Evolutionary conservation across 2,888 invertebrate genomes (phyloP).

Genomic region (Tetropium fuscum): DNA sequence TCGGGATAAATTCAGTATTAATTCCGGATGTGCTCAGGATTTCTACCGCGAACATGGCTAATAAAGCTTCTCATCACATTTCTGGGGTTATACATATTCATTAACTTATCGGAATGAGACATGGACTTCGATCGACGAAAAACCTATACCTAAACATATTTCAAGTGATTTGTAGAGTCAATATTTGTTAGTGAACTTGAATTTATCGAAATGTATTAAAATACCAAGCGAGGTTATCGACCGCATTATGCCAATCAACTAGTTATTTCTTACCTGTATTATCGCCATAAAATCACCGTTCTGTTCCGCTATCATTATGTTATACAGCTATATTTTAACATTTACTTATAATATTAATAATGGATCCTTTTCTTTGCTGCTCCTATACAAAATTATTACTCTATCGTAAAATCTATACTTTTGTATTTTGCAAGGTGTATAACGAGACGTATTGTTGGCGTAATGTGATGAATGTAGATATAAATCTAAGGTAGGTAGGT

Average conservation of each 20-base stretch:
- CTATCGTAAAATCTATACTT: not conserved
- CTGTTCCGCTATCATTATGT: not conserved
- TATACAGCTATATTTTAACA: not conserved
- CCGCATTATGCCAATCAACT: not conserved
- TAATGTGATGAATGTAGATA: not conserved
- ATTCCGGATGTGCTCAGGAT: no score
- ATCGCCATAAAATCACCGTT: slow-evolving; percentile 1
- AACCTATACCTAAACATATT: no score
- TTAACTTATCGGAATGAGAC: no score
- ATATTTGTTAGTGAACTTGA: not conserved
- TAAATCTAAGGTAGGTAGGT: no score
- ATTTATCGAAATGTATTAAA: not conserved
- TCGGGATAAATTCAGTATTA: no score
- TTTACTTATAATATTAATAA: not conserved
- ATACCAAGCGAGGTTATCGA: not conserved
- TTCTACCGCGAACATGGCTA: no score
- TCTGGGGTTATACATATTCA: no score
- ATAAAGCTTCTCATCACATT: no score
- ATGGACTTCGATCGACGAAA: no score
- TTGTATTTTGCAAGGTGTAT: no score
- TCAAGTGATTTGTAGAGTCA: no score
- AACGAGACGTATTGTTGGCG: not conserved
- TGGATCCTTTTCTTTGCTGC: not conserved
- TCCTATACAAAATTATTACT: not conserved
- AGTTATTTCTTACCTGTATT: not conserved